These are phyloP conservation scores for Melikaiella ostensackeni DNA, from an alignment of 2,888 invertebrate species.

Conservation along the genomic window DNA sequence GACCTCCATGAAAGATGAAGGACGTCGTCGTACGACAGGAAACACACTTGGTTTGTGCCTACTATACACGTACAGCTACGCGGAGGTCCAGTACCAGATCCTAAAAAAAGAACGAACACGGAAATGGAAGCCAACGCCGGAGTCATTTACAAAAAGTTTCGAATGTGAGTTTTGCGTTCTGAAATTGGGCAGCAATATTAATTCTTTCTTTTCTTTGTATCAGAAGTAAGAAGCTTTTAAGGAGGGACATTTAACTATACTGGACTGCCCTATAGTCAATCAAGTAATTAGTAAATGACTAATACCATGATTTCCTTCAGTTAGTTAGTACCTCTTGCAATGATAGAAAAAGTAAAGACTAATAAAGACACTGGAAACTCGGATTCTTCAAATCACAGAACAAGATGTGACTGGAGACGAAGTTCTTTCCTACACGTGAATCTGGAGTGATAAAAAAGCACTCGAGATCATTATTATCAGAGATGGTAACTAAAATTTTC, in stretches of 20 bases:
- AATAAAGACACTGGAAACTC: background rate
- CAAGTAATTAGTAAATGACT: background rate
- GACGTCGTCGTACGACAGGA: conserved; percentile 47
- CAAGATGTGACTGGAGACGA: background rate
- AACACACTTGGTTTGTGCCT: conserved; percentile 42
- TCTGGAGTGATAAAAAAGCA: too few relatives aligned
- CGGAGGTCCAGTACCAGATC: conserved; percentile 46
- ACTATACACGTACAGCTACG: conserved; percentile 47
- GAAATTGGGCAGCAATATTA: background rate
- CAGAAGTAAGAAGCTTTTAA: too few relatives aligned
- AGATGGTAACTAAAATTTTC: background rate
- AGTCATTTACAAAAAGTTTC: background rate
- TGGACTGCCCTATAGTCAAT: too few relatives aligned
- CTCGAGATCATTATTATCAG: too few relatives aligned
- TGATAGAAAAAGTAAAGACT: background rate
- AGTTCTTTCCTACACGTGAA: too few relatives aligned
- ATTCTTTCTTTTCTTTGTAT: background rate
- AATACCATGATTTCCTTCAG: background rate
- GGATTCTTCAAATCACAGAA: background rate
- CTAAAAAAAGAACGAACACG: background rate
- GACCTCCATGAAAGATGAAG: conserved; percentile 49
- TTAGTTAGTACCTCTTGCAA: background rate
- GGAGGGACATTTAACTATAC: too few relatives aligned
- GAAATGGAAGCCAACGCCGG: background rate
- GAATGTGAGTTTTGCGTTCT: background rate